A percentile compares a stretch with the other conserved stretches of the same genome.
Conservation (phyloP, 2,797 vertebrate species). For the Cottoperca gobio region DNA sequence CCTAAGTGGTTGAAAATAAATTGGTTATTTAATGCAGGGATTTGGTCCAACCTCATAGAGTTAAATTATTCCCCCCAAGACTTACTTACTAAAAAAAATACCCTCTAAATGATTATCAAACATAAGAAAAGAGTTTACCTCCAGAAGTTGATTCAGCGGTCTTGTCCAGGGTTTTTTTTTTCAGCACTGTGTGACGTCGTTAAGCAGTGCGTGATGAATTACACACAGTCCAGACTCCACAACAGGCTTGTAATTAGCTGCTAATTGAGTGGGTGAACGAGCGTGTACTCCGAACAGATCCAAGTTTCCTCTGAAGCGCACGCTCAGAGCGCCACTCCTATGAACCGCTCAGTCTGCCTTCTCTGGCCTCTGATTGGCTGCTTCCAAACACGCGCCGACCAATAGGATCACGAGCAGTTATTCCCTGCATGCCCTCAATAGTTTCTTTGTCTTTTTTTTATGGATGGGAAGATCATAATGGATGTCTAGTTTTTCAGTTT, state of each 20-base stretch:
- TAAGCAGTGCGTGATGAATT: not conserved
- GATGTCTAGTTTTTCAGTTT: not conserved
- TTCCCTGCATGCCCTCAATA: not conserved
- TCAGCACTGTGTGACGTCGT: not conserved
- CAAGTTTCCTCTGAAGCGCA: slow-evolving; percentile 44
- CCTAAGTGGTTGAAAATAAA: not conserved
- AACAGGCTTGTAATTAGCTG: slow-evolving; percentile 14
- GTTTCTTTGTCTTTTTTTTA: not conserved
- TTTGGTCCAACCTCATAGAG: not conserved
- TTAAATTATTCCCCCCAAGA: not conserved
- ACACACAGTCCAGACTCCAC: slow-evolving; percentile 1
- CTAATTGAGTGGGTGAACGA: slow-evolving; percentile 14
- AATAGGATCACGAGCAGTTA: slow-evolving; percentile 55
- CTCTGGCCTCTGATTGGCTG: slow-evolving; percentile 74
- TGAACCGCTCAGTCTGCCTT: slow-evolving; percentile 35
- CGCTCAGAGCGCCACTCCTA: slow-evolving; percentile 46
- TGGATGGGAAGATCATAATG: not conserved
- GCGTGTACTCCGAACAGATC: not conserved
- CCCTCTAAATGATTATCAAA: not conserved
- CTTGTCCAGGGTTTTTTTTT: not conserved
- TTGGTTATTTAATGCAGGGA: not conserved
- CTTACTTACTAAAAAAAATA: too few relatives aligned
- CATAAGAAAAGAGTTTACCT: slow-evolving; percentile 47
- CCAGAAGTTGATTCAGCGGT: not conserved
- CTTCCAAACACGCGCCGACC: slow-evolving; percentile 2